Conservation (phyloP, 2,113 vertebrate species). For the Delphinapterus leucas region DNA sequence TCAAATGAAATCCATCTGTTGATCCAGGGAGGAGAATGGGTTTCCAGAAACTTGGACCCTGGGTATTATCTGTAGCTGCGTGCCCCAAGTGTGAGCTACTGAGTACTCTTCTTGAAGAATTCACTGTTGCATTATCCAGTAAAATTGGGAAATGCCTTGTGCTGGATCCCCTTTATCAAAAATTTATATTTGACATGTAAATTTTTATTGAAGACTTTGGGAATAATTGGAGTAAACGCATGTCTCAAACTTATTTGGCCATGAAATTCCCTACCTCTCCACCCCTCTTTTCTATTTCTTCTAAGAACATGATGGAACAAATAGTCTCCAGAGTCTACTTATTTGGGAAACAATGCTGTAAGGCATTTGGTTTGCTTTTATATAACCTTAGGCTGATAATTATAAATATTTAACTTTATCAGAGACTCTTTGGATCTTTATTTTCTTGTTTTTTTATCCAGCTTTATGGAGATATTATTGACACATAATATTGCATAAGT, state of each 20-base stretch:
- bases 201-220: neutral
- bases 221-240: neutral
- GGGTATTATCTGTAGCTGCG: neutral
- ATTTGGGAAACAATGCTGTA: conserved; percentile 9
- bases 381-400: neutral
- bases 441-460: neutral
- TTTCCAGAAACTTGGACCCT: neutral
- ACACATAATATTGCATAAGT: neutral
- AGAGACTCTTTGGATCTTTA: neutral
- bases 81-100: neutral
- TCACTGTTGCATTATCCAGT: neutral
- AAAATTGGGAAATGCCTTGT: neutral
- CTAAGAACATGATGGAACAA: neutral
- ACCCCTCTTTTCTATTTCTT: neutral
- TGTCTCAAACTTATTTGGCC: neutral
- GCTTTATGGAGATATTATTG: neutral
- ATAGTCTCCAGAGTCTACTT: neutral
- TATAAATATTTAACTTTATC: neutral
- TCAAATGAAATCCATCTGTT: neutral
- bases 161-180: neutral
- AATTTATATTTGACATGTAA: neutral
- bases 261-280: neutral
- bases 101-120: neutral
- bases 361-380: neutral
- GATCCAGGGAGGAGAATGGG: neutral